phyloP scores from a whole-genome alignment of 2,888 invertebrate species.

The Oxytorus armatus region DNA sequence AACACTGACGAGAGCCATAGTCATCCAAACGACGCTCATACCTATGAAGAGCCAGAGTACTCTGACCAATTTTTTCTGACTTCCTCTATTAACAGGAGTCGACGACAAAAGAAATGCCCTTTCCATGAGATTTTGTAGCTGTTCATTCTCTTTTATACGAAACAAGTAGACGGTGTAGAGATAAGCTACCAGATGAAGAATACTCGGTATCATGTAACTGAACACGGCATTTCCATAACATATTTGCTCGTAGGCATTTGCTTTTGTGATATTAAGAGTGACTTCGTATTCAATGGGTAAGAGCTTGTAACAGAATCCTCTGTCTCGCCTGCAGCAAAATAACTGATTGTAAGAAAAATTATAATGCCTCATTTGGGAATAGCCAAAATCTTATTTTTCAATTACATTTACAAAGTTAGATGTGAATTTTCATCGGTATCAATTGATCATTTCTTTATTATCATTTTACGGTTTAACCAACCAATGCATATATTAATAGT shows the following conservation, averaged over 20 bases:
- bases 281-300: conserved; percentile 72
- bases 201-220: conserved; percentile 90
- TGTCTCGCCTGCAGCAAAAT: conserved; percentile 87
- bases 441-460: too few relatives aligned
- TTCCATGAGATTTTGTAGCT: conserved; percentile 93
- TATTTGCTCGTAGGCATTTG: conserved; percentile 86
- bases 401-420: too few relatives aligned
- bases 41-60: conserved; percentile 91
- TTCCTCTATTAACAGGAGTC: conserved; percentile 88
- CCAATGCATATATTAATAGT: too few relatives aligned
- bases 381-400: too few relatives aligned
- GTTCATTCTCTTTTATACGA: conserved; percentile 92
- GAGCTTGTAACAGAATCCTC: conserved; percentile 89
- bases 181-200: conserved; percentile 90
- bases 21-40: conserved; percentile 89
- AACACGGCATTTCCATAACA: conserved; percentile 90
- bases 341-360: background rate
- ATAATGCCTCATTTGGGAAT: too few relatives aligned
- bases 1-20: conserved; percentile 88
- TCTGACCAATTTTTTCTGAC: conserved; percentile 89
- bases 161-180: conserved; percentile 90
- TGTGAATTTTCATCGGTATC: too few relatives aligned
- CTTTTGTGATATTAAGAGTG: conserved; percentile 76
- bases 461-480: too few relatives aligned
- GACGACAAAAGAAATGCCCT: conserved; percentile 91